Evolutionary conservation across 2,797 vertebrate genomes (phyloP).

Genomic region (Gymnoscopelus braueri): DNA sequence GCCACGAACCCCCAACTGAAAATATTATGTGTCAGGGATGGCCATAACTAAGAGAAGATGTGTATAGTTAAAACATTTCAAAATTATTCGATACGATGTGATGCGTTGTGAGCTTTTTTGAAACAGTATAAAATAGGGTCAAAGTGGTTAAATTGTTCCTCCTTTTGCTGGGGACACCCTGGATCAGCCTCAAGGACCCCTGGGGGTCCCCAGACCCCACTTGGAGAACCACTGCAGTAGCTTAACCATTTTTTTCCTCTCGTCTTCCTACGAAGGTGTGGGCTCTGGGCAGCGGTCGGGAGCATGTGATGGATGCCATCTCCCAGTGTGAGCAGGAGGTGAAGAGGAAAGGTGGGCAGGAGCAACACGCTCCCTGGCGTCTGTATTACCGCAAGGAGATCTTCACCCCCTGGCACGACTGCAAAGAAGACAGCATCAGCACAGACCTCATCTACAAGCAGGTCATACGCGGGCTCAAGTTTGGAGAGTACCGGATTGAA

Average conservation of each 20-base stretch:
- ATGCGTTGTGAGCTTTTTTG: too few species aligned
- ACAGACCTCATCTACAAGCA: conserved; percentile 94
- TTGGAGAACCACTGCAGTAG: not conserved
- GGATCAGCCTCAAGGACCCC: too few species aligned
- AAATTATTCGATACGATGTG: too few species aligned
- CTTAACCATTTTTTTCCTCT: not conserved
- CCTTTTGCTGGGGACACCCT: too few species aligned
- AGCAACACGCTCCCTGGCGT: conserved; percentile 91
- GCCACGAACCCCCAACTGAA: too few species aligned
- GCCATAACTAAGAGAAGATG: too few species aligned
- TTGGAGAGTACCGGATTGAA: conserved; percentile 89
- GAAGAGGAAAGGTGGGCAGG: conserved; percentile 85
- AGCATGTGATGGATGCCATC: conserved; percentile 94
- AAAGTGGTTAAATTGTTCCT: too few species aligned
- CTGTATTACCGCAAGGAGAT: conserved; percentile 95
- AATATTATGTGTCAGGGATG: too few species aligned
- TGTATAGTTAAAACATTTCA: too few species aligned
- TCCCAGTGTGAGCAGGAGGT: conserved; percentile 94
- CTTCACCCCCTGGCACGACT: conserved; percentile 95
- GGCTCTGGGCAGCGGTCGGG: conserved; percentile 88
- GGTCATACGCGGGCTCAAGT: conserved; percentile 88
- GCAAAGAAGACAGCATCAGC: conserved; percentile 85
- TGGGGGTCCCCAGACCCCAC: too few species aligned
- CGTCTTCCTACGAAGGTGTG: conserved; percentile 81
- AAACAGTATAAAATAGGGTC: too few species aligned